Evolutionary conservation across 2,797 vertebrate genomes (phyloP).

Genomic region (Odontamblyopus rebecca): DNA sequence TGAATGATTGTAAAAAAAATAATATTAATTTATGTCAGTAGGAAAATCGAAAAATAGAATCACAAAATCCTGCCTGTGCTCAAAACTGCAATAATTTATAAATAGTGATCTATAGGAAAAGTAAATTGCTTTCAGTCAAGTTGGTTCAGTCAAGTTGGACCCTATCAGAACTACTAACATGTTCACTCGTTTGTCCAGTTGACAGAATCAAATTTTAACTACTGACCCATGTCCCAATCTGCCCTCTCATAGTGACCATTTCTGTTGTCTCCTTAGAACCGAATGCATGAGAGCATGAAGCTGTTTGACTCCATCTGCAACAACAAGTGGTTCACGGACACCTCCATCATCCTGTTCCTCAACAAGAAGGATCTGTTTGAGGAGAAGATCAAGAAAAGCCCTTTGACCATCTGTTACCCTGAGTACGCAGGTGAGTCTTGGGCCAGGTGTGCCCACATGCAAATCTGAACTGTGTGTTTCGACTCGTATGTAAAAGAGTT

Average conservation of each 20-base stretch:
- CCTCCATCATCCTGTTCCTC: slow-evolving; percentile 98
- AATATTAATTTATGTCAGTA: too few species aligned
- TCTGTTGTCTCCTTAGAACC: slow-evolving; percentile 81
- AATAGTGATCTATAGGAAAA: too few species aligned
- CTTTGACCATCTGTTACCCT: slow-evolving; percentile 96
- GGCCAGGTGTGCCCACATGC: slow-evolving; percentile 17
- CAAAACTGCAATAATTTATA: too few species aligned
- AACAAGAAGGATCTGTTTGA: slow-evolving; percentile 99
- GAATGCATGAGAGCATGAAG: slow-evolving; percentile 99
- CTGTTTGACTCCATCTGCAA: slow-evolving; percentile 99
- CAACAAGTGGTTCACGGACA: slow-evolving; percentile 99
- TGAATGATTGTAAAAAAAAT: too few species aligned
- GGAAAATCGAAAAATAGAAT: too few species aligned
- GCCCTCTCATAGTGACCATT: background rate
- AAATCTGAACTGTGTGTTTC: slow-evolving; percentile 25
- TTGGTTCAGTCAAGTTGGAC: too few species aligned
- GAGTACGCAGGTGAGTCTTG: slow-evolving; percentile 89
- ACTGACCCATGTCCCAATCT: background rate
- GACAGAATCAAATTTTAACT: too few species aligned
- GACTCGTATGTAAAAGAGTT: slow-evolving; percentile 8
- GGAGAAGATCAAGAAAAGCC: slow-evolving; percentile 96
- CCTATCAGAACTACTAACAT: too few species aligned
- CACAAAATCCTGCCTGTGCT: too few species aligned
- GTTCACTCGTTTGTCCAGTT: too few species aligned
- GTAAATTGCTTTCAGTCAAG: too few species aligned